Base-by-base conservation (phyloP, 2,797 vertebrate species). In the Acanthurus lineatus region DNA sequence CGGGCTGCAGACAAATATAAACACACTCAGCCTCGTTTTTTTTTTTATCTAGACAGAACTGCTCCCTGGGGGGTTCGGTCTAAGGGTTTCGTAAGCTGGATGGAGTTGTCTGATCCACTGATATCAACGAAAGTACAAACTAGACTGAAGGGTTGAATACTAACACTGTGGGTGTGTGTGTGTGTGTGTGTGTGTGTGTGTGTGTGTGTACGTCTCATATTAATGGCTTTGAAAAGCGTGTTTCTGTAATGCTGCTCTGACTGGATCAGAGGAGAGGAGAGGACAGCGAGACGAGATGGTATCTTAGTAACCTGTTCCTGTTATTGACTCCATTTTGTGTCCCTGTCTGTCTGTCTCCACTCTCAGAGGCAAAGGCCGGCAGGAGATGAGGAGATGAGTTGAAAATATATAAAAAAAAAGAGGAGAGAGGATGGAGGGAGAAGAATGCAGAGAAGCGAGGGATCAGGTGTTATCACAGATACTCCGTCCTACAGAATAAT, bases 241-340 rank as follows among this genome's bases (percentile, higher is more conserved):
- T 72, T 22, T 72, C 17, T 19, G 19, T 35, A 40, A 61, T 35
- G 54, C 49, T 16, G 45, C 15, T 6, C 19, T 44, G 53, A 69
- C 40, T 49, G 19, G 25, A 25, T 25, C 25, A 25, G 59, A 63
- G 64, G 25, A 57, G 38, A 35, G 59, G 65, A 49, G 19, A 68
- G 49, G 48, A 64, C 52, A 56, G 48, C 1, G 25, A 49, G 67
- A 76, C 68, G 48, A 73, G 71, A 79, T 78, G 59, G 70, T 80
- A 72, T 84, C 82, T 84, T 76, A 59, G 76, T 82, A 84, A 87
- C 86, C 61, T 83, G 80, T 59, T 80, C 38, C 32, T 69, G 42
- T 69, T 65, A 76, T 74, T 79, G 80, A 74, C 78, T 86, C 74
- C 82, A 84, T 91, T 87, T 90, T 84, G 64, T 71, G 52, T 69